phyloP scores from a whole-genome alignment of 1,140 invertebrate genomes.

The Galleria mellonella region DNA sequence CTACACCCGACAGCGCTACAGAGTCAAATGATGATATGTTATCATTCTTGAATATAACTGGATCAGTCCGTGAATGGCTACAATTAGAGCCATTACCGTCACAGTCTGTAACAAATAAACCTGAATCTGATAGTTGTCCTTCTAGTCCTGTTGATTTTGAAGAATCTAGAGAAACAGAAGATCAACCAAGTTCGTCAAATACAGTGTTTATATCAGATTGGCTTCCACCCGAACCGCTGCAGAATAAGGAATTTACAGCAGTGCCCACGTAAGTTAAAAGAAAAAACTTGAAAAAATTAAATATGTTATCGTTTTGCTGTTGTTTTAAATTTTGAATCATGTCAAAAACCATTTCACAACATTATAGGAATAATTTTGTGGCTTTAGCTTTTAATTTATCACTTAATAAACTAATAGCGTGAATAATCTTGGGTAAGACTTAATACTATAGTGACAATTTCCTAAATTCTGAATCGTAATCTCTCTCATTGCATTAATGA shows the following conservation, averaged over 20 bases:
- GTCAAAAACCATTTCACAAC: no score
- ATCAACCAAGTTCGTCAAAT: constrained; percentile 14
- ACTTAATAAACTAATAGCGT: no score
- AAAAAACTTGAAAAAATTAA: no score
- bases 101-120: constrained; percentile 20
- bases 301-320: no score
- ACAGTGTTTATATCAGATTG: constrained; percentile 54
- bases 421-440: no score
- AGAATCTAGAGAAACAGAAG: constrained; percentile 2
- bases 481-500: no score
- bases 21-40: constrained; percentile 27
- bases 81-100: constrained; percentile 43
- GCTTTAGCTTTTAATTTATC: no score
- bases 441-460: no score
- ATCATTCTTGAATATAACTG: constrained; percentile 49
- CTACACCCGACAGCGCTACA: neutral
- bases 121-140: constrained; percentile 13
- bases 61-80: constrained; percentile 49
- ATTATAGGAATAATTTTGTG: no score
- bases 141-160: constrained; percentile 14
- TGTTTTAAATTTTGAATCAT: no score
- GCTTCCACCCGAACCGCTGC: constrained; percentile 46
- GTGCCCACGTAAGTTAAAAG: constrained; percentile 50
- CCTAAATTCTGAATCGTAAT: no score
- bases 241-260: constrained; percentile 61